Base-by-base conservation (phyloP, 2,888 invertebrate genomes). In the Dioctria rufipes region DNA sequence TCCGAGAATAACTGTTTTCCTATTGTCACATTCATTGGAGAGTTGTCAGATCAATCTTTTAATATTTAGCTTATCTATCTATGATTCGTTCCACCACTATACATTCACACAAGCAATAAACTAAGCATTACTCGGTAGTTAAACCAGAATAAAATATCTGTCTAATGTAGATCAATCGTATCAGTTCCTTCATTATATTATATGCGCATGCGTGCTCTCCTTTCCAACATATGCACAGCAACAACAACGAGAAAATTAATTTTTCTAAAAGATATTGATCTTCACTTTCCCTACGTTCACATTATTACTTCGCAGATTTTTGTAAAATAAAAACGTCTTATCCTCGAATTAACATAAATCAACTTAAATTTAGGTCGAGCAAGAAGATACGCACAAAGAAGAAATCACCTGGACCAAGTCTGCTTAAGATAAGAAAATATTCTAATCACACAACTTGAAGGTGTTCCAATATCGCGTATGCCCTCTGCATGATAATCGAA, bases 401-500 rank as follows among this genome's bases (percentile, higher is more conserved):
- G 11, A 11, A 37, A 39, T 39, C 63, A 46, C 63, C 63, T 61
- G 61, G 77, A 25, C 49, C 5, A 11, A 25, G 60, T n/a, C 11
- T 42, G 6, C 46, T 61, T 37, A 37, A n/a, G 11, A 25, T 25
- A 46, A 42, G 6, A 46, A 63, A 61, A 25, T 77, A 77, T 77
- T 77, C 77, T 77, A 77, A 63, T 61, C 77, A 77, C 77, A 77
- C 8, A 8, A 5, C 63, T 63, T 25, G 66, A 2, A n/a, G 46
- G 4, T 60, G 6, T 25, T 39, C 51, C 46, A 46, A 37, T 11
- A 61, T 25, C 25, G 46, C 61, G 63, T 63, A 46, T 49, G 63
- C 39, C 49, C 40, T 51, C 40, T 40, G 63, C 46, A 77, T 77
- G 63, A 39, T 39, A 77, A 77, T 77, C 49, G 63, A 63, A 77